Percentiles rank a stretch among this genome's conserved stretches.
Evolutionary conservation across 2,888 invertebrate genomes (phyloP).

Genomic region (Drosophila putrida): DNA sequence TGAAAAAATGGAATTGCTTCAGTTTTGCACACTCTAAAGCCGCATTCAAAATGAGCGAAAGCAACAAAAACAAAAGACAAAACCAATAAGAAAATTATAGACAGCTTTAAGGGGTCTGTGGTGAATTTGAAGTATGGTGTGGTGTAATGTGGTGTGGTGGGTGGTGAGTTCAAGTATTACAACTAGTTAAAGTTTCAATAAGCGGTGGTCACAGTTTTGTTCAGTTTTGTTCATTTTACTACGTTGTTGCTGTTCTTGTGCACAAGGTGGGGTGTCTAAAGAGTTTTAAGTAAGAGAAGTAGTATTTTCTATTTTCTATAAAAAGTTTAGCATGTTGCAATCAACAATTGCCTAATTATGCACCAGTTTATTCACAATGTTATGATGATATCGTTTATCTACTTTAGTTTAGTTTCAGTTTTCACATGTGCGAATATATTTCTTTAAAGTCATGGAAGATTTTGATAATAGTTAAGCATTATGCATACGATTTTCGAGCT

Average conservation of each 20-base stretch:
- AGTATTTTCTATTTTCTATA: slow-evolving; percentile 16
- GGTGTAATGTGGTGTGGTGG: slow-evolving; percentile 19
- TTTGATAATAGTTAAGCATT: slow-evolving; percentile 6
- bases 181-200: slow-evolving; percentile 33
- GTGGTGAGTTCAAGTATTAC: slow-evolving; percentile 22
- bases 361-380: slow-evolving; percentile 36
- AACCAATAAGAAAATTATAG: slow-evolving; percentile 42
- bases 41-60: slow-evolving; percentile 39
- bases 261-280: slow-evolving; percentile 31
- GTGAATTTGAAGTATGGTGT: slow-evolving; percentile 21
- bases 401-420: slow-evolving; percentile 24
- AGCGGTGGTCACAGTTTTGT: slow-evolving; percentile 68
- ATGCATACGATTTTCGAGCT: slow-evolving; percentile 3
- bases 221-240: slow-evolving; percentile 32
- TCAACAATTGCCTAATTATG: slow-evolving; percentile 19
- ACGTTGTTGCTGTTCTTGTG: slow-evolving; percentile 46
- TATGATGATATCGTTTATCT: slow-evolving; percentile 1
- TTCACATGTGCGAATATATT: slow-evolving; percentile 2
- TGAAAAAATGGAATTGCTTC: slow-evolving; percentile 24
- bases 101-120: slow-evolving; percentile 44
- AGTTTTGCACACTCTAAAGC: slow-evolving; percentile 33
- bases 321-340: slow-evolving; percentile 21
- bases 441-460: slow-evolving; percentile 12
- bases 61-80: slow-evolving; percentile 22
- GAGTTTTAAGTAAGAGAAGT: slow-evolving; percentile 15